Conservation (phyloP, 2,888 invertebrate genomes). For the Nysson spinosus region DNA sequence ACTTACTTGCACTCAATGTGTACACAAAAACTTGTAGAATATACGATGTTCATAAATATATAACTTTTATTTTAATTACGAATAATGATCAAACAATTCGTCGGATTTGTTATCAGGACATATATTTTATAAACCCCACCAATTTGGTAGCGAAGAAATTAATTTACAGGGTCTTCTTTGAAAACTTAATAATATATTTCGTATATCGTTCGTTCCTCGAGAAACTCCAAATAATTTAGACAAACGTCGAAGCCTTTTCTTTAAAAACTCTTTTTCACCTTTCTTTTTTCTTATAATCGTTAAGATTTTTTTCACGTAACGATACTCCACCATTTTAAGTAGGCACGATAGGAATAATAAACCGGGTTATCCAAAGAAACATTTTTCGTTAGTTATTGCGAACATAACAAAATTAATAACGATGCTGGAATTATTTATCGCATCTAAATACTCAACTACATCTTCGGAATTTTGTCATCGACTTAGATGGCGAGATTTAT, state of each 20-base stretch:
- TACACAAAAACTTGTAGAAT: slow-evolving; percentile 22
- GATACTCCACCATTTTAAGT: slow-evolving; percentile 65
- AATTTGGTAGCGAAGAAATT: slow-evolving; percentile 16
- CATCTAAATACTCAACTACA: neutral
- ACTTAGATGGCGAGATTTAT: too few relatives aligned
- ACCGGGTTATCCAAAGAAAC: slow-evolving; percentile 39
- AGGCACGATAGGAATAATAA: slow-evolving; percentile 71
- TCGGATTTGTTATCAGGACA: slow-evolving; percentile 46
- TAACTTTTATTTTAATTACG: slow-evolving; percentile 61
- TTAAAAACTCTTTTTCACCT: too few relatives aligned
- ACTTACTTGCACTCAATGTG: too few relatives aligned
- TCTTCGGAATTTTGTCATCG: neutral
- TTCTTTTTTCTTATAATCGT: too few relatives aligned
- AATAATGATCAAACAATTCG: slow-evolving; percentile 60
- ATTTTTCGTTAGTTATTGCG: slow-evolving; percentile 11
- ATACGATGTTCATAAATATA: slow-evolving; percentile 61
- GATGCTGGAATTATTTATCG: slow-evolving; percentile 17
- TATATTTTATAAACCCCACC: slow-evolving; percentile 19
- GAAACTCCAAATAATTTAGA: slow-evolving; percentile 35
- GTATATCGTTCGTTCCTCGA: slow-evolving; percentile 12
- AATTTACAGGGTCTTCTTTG: slow-evolving; percentile 16
- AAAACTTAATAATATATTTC: slow-evolving; percentile 33
- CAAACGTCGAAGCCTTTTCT: slow-evolving; percentile 15
- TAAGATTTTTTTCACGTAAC: slow-evolving; percentile 52
- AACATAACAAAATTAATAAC: slow-evolving; percentile 16